Evolutionary conservation across 2,113 vertebrate genomes (phyloP).

Genomic region (Scophthalmus maximus): DNA sequence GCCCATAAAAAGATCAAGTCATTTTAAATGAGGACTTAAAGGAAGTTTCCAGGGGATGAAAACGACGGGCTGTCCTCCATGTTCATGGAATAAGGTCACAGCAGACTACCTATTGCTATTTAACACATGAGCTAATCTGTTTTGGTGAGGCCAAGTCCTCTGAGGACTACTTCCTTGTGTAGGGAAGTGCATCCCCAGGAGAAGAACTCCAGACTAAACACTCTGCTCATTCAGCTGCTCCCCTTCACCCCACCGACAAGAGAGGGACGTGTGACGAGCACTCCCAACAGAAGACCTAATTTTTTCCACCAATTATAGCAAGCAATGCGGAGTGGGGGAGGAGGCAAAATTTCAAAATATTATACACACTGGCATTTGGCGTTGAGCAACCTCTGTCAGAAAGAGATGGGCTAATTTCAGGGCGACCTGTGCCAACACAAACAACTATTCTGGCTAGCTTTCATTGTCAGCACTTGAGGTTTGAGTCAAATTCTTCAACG

Average conservation of each 20-base stretch:
- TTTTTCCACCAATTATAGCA: conserved; percentile 90
- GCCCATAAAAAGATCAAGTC: conserved; percentile 27
- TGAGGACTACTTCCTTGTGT: conserved; percentile 84
- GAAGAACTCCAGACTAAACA: conserved; percentile 95
- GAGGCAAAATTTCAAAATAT: conserved; percentile 81
- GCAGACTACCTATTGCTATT: conserved; percentile 34
- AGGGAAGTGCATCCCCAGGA: conserved; percentile 87
- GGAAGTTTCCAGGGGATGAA: conserved; percentile 33
- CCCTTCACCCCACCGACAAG: conserved; percentile 89
- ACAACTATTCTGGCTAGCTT: conserved; percentile 87
- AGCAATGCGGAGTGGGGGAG: conserved; percentile 67
- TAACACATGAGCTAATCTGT: conserved; percentile 43
- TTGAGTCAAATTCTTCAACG: conserved; percentile 73
- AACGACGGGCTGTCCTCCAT: conserved; percentile 5
- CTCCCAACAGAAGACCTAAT: conserved; percentile 84
- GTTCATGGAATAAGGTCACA: conserved; percentile 26
- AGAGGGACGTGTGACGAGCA: conserved; percentile 84
- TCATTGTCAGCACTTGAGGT: conserved; percentile 87
- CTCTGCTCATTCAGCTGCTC: conserved; percentile 89
- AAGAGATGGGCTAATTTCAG: conserved; percentile 88
- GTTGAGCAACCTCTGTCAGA: conserved; percentile 85
- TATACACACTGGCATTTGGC: conserved; percentile 84
- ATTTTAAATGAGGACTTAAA: conserved; percentile 22
- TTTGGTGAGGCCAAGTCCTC: conserved; percentile 57
- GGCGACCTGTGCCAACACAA: conserved; percentile 88